Conservation (phyloP, 2,888 invertebrate genomes). For the Volucella zonaria region DNA sequence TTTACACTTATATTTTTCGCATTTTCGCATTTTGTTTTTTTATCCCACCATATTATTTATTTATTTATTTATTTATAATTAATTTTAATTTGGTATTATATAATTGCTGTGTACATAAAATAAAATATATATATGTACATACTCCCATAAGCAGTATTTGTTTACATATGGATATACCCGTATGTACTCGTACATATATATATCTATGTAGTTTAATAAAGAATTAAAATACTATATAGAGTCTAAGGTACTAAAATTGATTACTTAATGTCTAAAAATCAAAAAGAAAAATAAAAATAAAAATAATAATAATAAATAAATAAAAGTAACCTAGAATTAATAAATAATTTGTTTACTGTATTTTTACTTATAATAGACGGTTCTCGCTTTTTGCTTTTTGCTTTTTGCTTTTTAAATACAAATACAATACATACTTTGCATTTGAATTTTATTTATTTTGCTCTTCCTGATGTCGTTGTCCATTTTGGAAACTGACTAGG, state of each 20-base stretch:
- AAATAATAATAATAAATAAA: conserved; percentile 35
- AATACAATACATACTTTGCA: conserved; percentile 13
- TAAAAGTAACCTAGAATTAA: conserved; percentile 3
- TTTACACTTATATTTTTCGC: too few relatives aligned
- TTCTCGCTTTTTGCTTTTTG: not conserved
- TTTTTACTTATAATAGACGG: too few relatives aligned
- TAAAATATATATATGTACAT: too few relatives aligned
- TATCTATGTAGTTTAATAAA: conserved; percentile 26
- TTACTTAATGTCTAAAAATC: conserved; percentile 54
- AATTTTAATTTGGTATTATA: too few relatives aligned
- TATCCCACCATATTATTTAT: too few relatives aligned
- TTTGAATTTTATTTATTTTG: conserved; percentile 12
- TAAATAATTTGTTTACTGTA: too few relatives aligned
- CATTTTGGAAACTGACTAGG: conserved; percentile 54
- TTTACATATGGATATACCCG: too few relatives aligned
- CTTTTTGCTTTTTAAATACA: conserved; percentile 13
- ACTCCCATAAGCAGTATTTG: too few relatives aligned
- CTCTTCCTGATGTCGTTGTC: conserved; percentile 32
- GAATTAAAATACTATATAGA: conserved; percentile 42
- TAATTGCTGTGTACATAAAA: too few relatives aligned
- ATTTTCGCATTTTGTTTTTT: too few relatives aligned
- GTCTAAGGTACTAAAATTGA: conserved; percentile 63
- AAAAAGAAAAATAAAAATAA: conserved; percentile 21
- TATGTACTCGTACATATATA: conserved; percentile 17
- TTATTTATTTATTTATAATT: too few relatives aligned